Percentiles rank a stretch among this genome's conserved stretches.
phyloP scores from a whole-genome alignment of 2,797 vertebrate genomes.

The Mormyrus proboscirostris region DNA sequence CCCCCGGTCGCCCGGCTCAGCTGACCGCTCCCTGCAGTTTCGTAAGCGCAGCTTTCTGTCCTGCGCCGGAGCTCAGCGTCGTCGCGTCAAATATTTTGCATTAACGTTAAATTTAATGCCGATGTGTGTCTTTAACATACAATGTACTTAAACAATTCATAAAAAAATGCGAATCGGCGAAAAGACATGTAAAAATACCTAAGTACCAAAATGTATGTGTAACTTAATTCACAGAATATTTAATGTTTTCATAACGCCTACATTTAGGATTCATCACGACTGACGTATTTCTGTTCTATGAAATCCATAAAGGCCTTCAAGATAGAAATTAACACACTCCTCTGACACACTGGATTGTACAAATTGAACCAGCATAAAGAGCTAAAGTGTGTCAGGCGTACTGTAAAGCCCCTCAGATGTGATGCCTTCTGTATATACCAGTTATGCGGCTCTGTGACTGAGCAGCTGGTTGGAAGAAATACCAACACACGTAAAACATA shows the following conservation, averaged over 20 bases:
- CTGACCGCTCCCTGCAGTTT: slow-evolving; percentile 38
- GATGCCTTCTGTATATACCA: not conserved
- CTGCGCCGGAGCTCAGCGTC: not conserved
- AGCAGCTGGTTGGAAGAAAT: not conserved
- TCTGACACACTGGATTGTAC: not conserved
- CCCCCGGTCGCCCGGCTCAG: slow-evolving; percentile 40
- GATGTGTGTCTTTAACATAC: not conserved
- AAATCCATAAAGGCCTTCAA: not conserved
- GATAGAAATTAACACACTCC: not conserved
- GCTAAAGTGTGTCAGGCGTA: not conserved
- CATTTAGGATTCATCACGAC: not conserved
- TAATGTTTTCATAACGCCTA: not conserved
- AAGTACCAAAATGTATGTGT: not conserved
- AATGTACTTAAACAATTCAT: not conserved
- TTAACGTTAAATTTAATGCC: not conserved
- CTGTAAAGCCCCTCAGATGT: not conserved
- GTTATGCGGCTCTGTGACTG: not conserved
- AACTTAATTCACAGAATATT: not conserved
- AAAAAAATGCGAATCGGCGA: not conserved
- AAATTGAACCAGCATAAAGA: not conserved
- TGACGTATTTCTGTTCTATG: not conserved
- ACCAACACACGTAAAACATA: not conserved
- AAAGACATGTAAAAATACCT: not conserved
- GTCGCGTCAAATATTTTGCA: not conserved
- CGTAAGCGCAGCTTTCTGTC: not conserved